Percentiles rank a stretch among this genome's conserved stretches.
Conservation (phyloP, 35 echinoderm and acorn worm genomes). For the Lytechinus pictus region DNA sequence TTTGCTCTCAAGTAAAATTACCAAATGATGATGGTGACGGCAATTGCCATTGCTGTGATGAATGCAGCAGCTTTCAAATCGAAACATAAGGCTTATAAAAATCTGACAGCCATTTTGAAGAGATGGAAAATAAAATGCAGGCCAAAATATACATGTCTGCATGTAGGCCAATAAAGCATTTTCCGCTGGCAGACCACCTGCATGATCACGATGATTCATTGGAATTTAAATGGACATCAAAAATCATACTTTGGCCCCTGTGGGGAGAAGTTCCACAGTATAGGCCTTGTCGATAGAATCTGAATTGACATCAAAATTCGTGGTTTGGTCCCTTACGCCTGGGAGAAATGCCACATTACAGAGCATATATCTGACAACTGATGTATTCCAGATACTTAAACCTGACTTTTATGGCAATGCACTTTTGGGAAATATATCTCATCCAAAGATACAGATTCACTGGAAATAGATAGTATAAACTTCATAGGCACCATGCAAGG, state of each 20-base stretch:
- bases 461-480: too few species aligned
- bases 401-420: background rate
- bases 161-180: too few species aligned
- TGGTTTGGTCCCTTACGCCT: background rate
- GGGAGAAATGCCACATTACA: background rate
- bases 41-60: background rate
- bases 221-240: background rate
- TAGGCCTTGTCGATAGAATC: background rate
- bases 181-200: background rate
- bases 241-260: background rate
- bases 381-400: background rate
- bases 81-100: background rate
- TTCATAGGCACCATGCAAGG: too few species aligned
- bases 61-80: background rate
- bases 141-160: too few species aligned
- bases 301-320: background rate
- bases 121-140: too few species aligned
- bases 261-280: background rate
- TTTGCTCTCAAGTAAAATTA: background rate
- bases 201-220: background rate
- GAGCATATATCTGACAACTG: background rate
- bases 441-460: background rate
- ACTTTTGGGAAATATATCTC: background rate
- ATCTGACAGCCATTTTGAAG: background rate
- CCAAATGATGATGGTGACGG: background rate